phyloP scores from a whole-genome alignment of 2,888 invertebrate genomes.

The Perithous albicinctus region DNA sequence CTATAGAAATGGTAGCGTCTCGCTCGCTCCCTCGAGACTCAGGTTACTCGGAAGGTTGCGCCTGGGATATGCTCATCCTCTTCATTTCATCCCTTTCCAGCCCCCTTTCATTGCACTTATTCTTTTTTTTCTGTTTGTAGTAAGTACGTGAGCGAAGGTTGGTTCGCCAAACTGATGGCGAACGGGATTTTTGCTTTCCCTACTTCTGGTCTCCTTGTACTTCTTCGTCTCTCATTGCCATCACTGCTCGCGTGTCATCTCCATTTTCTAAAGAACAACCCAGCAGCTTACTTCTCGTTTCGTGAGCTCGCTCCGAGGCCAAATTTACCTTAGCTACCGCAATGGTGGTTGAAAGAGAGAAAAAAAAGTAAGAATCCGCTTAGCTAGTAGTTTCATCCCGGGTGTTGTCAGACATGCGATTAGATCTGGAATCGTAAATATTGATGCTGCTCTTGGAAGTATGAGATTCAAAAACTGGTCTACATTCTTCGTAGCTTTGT shows the following conservation, averaged over 20 bases:
- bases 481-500: neutral
- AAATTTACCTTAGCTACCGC: constrained; percentile 17
- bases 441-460: neutral
- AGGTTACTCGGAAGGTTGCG: constrained; percentile 67
- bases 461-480: neutral
- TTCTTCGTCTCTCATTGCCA: constrained; percentile 13
- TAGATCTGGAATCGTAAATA: neutral
- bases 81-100: constrained; percentile 51
- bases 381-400: neutral
- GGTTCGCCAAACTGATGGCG: constrained; percentile 45
- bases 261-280: constrained; percentile 30
- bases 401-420: neutral
- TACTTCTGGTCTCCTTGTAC: constrained; percentile 3
- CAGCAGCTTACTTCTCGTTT: constrained; percentile 15
- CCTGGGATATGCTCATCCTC: constrained; percentile 52
- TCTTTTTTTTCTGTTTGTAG: constrained; percentile 19
- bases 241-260: constrained; percentile 22
- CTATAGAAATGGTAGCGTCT: constrained; percentile 80
- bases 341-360: neutral
- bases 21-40: constrained; percentile 71
- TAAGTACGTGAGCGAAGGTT: constrained; percentile 50
- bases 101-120: neutral
- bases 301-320: neutral
- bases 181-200: constrained; percentile 48
- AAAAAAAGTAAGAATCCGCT: neutral